Base-by-base conservation (phyloP, 2,797 vertebrate species). In the Calcarius lapponicus region DNA sequence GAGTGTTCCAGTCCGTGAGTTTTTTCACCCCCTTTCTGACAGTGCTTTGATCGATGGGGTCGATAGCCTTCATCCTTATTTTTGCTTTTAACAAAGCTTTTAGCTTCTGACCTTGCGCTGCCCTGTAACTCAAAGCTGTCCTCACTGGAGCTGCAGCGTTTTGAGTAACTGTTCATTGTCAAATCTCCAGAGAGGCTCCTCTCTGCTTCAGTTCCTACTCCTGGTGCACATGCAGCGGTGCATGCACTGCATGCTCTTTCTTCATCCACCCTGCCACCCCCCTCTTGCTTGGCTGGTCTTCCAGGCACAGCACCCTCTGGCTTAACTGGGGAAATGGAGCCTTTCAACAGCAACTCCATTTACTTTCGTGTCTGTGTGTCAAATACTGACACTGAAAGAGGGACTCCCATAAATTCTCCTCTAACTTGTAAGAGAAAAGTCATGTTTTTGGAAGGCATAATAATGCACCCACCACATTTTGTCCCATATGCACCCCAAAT, bases 81-180 rank as follows among this genome's bases (percentile, higher is more conserved):
- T 86, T 95, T 84, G 88, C 81, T 88, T 40, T 89, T 93, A 80
- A 90, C 96, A 97, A 81, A 98, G 96, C 96, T 97, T 97, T 94
- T 98, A 98, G 48, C 93, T 97, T 71, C 98, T 94, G 90, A 75
- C 94, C 98, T 98, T 97, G 98, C 82, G 40, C 97, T 98, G 34
- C 38, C 18, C 50, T 98, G 98, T 48, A 98, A 98, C 88, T 98
- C 98, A 97, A 98, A 98, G 89, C 98, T 98, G 7, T 97, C 97
- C 32, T 96, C 97, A n/a, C 97, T 96, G 81, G 97, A 97, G 62
- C 97, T 95, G 91, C 98, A 90, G 32, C 66, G 80, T 60, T 97
- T 97, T 28, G 97, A 84, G 61, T 93, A 95, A 21, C 53, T 97
- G 98, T 80, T 94, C 69, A 93, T 94, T 51, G 81, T 57, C 64